These are phyloP conservation scores for Calliphora vomitoria DNA, from an alignment of 2,888 invertebrate species.

Conservation along the genomic window DNA sequence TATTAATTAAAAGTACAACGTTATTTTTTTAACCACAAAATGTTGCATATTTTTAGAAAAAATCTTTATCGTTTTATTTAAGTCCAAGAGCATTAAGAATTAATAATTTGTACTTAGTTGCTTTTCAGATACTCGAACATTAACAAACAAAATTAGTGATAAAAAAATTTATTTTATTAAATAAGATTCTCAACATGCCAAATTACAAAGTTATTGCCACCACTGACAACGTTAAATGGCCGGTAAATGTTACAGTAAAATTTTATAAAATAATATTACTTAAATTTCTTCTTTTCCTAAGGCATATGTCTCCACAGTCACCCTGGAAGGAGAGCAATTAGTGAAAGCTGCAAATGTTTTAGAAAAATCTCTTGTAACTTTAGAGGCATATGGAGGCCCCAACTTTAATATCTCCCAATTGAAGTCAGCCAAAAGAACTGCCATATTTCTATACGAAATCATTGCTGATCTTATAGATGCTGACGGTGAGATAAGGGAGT, in stretches of 20 bases:
- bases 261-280: neutral
- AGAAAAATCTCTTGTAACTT: conserved; percentile 54
- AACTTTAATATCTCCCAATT: conserved; percentile 7
- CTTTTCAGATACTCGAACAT: neutral
- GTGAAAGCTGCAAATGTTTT: conserved; percentile 51
- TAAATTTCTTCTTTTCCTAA: neutral
- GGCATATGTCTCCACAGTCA: conserved; percentile 55
- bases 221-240: conserved; percentile 53
- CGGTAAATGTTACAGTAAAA: conserved; percentile 43
- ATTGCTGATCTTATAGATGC: conserved; percentile 35
- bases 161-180: neutral
- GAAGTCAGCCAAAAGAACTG: conserved; percentile 42
- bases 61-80: no score
- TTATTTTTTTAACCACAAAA: conserved; percentile 5
- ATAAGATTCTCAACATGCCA: conserved; percentile 5
- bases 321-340: conserved; percentile 37
- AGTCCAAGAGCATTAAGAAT: neutral
- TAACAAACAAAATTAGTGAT: neutral
- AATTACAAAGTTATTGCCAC: conserved; percentile 59
- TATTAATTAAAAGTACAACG: no score
- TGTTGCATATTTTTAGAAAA: neutral
- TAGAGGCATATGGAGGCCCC: conserved; percentile 62
- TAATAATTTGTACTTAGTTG: neutral
- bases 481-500: conserved; percentile 10
- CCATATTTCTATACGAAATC: conserved; percentile 63